These are phyloP conservation scores for Atta texana DNA, from an alignment of 1,140 invertebrate genomes.

Conservation along the genomic window DNA sequence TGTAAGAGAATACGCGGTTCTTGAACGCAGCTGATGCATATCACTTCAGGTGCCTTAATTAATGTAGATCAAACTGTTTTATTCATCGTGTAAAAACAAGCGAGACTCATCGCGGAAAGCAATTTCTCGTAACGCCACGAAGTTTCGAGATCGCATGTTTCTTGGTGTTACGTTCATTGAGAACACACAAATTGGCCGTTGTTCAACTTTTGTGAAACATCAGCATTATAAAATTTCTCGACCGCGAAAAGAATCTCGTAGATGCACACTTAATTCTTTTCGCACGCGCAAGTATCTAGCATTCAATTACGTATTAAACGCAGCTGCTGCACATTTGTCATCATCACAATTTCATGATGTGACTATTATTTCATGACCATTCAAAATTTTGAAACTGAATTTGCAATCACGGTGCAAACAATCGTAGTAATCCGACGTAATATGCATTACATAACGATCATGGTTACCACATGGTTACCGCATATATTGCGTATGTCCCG, in stretches of 20 bases:
- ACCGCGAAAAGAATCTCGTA: constrained; percentile 11
- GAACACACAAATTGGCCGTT: constrained; percentile 17
- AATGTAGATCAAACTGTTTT: constrained; percentile 32
- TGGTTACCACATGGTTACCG: no score
- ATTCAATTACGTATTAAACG: background rate
- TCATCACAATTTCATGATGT: constrained; percentile 14
- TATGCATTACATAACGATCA: constrained; percentile 31
- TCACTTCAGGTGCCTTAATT: constrained; percentile 16
- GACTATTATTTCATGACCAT: background rate
- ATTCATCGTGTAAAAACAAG: constrained; percentile 13
- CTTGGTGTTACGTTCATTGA: background rate
- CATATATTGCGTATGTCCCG: constrained; percentile 8
- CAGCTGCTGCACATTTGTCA: constrained; percentile 38
- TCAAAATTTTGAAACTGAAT: constrained; percentile 41
- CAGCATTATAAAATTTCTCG: background rate
- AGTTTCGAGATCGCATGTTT: constrained; percentile 10
- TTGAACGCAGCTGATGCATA: background rate
- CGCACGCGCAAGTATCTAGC: constrained; percentile 21
- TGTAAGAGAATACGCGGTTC: constrained; percentile 1
- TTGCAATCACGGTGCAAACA: constrained; percentile 27
- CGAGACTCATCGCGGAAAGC: background rate
- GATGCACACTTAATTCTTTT: background rate
- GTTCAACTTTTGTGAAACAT: constrained; percentile 13
- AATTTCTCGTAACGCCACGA: constrained; percentile 9
- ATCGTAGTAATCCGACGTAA: constrained; percentile 19